phyloP scores from a whole-genome alignment of 2,888 invertebrate species.

The Girardia tigrina region DNA sequence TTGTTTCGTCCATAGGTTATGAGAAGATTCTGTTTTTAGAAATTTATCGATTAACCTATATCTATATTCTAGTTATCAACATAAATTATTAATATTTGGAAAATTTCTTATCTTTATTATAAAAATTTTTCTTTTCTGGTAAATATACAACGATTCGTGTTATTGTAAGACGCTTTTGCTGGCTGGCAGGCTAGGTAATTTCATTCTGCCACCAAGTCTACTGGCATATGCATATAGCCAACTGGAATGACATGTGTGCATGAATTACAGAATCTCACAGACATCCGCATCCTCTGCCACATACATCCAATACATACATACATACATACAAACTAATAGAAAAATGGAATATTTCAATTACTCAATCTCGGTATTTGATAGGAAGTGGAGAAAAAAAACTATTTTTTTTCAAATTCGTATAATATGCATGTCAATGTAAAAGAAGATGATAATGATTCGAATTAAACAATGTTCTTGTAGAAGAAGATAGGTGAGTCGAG shows the following conservation, averaged over 20 bases:
- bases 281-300: not conserved
- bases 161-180: constrained; percentile 23
- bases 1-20: no score
- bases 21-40: not conserved
- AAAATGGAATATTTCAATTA: no score
- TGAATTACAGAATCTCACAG: not conserved
- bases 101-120: constrained; percentile 20
- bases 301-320: no score
- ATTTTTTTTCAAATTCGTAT: not conserved
- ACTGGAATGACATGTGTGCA: not conserved
- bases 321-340: no score
- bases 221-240: constrained; percentile 23
- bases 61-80: constrained; percentile 14
- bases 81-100: constrained; percentile 17
- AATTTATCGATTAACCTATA: constrained; percentile 16
- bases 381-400: constrained; percentile 12
- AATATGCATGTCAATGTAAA: constrained; percentile 14
- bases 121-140: constrained; percentile 23
- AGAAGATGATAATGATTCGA: constrained; percentile 23
- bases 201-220: constrained; percentile 23
- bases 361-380: constrained; percentile 23
- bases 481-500: constrained; percentile 18
- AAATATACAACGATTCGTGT: constrained; percentile 23
- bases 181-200: constrained; percentile 18
- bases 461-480: constrained; percentile 15